Percentiles rank a stretch among this genome's conserved stretches.
Evolutionary conservation across 1,140 invertebrate genomes (phyloP).

Genomic region (Pseudomyrmex sp.): DNA sequence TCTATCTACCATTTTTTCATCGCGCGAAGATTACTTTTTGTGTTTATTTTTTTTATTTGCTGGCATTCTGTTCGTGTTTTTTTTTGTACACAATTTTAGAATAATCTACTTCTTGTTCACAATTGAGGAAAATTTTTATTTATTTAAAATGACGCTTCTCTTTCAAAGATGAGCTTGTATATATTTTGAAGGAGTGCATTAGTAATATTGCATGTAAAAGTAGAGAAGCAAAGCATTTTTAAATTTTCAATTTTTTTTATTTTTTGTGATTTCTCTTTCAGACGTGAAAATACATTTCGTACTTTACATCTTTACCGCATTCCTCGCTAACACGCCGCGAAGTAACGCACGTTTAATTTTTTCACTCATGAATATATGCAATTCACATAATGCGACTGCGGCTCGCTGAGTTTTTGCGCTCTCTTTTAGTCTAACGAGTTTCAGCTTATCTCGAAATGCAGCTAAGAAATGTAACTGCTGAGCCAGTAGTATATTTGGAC

Average conservation of each 20-base stretch:
- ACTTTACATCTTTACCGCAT: not conserved
- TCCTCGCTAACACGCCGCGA: not conserved
- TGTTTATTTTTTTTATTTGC: not conserved
- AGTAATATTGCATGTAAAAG: not conserved
- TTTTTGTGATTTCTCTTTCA: too few relatives aligned
- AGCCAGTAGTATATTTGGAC: conserved; percentile 6
- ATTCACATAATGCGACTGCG: not conserved
- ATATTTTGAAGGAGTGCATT: not conserved
- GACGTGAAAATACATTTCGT: not conserved
- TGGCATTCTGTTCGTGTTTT: not conserved
- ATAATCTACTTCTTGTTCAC: not conserved
- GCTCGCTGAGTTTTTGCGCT: not conserved
- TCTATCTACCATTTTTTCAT: not conserved
- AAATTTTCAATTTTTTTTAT: too few relatives aligned
- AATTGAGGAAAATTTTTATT: conserved; percentile 5
- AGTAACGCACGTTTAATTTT: not conserved
- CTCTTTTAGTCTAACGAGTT: conserved; percentile 10
- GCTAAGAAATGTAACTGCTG: not conserved
- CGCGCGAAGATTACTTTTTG: conserved; percentile 7
- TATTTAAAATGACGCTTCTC: not conserved
- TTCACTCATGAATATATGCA: not conserved
- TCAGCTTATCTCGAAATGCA: conserved; percentile 17
- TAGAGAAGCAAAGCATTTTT: not conserved
- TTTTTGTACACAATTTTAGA: conserved; percentile 33
- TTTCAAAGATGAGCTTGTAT: not conserved